A percentile compares a stretch with the other conserved stretches of the same genome.
Conservation (phyloP, 2,113 vertebrate species). For the Dissostichus mawsoni region DNA sequence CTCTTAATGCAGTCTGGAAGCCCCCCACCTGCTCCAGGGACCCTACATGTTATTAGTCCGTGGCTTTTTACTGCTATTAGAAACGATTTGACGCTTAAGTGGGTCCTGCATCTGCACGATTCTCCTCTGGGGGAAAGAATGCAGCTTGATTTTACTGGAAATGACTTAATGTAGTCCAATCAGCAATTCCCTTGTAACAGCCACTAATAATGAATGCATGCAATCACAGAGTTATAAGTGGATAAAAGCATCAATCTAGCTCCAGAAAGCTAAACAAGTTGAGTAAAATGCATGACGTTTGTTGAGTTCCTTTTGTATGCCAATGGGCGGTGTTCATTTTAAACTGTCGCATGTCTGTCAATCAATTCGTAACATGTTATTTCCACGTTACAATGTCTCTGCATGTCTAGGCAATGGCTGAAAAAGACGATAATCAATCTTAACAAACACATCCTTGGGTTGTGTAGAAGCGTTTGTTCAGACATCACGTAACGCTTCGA, state of each 20-base stretch:
- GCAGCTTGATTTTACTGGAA: conserved; percentile 22
- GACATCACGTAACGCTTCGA: neutral
- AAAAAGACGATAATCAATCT: neutral
- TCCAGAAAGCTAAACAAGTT: too few relatives aligned
- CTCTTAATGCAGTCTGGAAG: conserved; percentile 3
- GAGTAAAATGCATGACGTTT: too few relatives aligned
- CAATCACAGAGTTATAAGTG: neutral
- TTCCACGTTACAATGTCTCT: too few relatives aligned
- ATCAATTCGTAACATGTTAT: too few relatives aligned
- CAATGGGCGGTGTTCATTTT: too few relatives aligned
- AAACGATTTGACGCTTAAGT: neutral
- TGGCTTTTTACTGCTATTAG: neutral
- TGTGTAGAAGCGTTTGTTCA: neutral
- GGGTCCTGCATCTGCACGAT: neutral
- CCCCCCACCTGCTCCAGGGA: neutral
- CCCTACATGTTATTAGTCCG: neutral
- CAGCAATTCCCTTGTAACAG: neutral
- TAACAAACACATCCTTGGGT: neutral
- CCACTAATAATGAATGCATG: neutral
- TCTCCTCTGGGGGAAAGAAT: conserved; percentile 23
- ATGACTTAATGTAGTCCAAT: conserved; percentile 4
- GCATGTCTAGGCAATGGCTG: neutral
- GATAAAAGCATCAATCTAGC: neutral
- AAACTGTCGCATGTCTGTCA: too few relatives aligned
- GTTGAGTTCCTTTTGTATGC: too few relatives aligned